These are phyloP conservation scores for Myzus persicae DNA, from an alignment of 1,140 invertebrate genomes.

Conservation along the genomic window DNA sequence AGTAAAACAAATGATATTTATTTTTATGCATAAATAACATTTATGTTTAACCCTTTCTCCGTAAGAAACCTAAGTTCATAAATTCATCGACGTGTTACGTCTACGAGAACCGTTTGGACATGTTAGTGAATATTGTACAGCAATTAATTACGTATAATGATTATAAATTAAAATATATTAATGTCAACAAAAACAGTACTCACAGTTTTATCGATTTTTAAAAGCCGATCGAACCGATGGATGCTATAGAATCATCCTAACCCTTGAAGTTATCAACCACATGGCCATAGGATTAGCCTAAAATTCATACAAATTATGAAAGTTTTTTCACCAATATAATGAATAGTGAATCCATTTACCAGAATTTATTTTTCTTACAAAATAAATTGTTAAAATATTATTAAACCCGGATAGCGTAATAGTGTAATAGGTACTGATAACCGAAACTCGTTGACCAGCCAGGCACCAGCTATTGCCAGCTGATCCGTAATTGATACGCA, in stretches of 20 bases:
- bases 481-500: not conserved
- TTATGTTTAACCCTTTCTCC: not conserved
- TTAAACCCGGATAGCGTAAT: not conserved
- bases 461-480: not conserved
- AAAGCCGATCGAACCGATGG: not conserved
- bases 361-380: not conserved
- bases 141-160: not conserved
- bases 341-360: not conserved
- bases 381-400: not conserved
- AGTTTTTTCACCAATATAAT: not conserved
- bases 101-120: not conserved
- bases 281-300: not conserved
- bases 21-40: not conserved
- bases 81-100: not conserved
- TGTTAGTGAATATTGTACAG: not conserved
- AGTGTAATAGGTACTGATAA: constrained; percentile 15
- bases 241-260: not conserved
- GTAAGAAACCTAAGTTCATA: not conserved
- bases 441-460: not conserved
- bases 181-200: not conserved
- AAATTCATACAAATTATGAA: not conserved
- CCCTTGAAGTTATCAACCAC: not conserved
- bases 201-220: not conserved
- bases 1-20: not conserved
- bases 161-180: not conserved